A percentile compares a stretch with the other conserved stretches of the same genome.
phyloP scores from a whole-genome alignment of 2,888 invertebrate genomes.

The Tipula unca region DNA sequence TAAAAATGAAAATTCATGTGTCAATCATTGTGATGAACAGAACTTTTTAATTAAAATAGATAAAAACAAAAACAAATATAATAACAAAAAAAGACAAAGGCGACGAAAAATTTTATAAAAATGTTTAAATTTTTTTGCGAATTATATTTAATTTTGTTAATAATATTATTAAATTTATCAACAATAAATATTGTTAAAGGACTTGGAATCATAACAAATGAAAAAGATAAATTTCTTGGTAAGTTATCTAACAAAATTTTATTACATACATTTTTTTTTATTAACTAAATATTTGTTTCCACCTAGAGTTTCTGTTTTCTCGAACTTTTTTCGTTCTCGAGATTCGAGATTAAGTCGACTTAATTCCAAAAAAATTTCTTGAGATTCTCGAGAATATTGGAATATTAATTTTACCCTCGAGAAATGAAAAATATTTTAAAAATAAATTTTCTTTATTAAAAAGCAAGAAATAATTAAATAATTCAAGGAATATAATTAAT shows the following conservation, averaged over 20 bases:
- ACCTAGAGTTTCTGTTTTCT: too few relatives aligned
- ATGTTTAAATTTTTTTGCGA: background rate
- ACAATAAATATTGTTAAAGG: constrained; percentile 10
- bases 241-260: background rate
- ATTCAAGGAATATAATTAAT: too few relatives aligned
- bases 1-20: constrained; percentile 16
- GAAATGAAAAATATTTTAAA: too few relatives aligned
- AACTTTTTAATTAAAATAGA: background rate
- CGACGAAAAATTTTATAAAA: background rate
- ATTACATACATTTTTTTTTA: background rate
- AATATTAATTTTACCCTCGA: too few relatives aligned
- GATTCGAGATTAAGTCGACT: too few relatives aligned
- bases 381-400: too few relatives aligned
- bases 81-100: background rate
- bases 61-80: background rate
- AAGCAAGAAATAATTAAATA: too few relatives aligned
- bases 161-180: background rate
- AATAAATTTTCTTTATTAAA: too few relatives aligned
- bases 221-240: constrained; percentile 14
- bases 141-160: background rate
- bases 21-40: constrained; percentile 16
- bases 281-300: background rate
- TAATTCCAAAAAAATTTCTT: too few relatives aligned
- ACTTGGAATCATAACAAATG: background rate
- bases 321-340: too few relatives aligned